phyloP scores from a whole-genome alignment of 2,888 invertebrate genomes.

The Polia nebulosa region DNA sequence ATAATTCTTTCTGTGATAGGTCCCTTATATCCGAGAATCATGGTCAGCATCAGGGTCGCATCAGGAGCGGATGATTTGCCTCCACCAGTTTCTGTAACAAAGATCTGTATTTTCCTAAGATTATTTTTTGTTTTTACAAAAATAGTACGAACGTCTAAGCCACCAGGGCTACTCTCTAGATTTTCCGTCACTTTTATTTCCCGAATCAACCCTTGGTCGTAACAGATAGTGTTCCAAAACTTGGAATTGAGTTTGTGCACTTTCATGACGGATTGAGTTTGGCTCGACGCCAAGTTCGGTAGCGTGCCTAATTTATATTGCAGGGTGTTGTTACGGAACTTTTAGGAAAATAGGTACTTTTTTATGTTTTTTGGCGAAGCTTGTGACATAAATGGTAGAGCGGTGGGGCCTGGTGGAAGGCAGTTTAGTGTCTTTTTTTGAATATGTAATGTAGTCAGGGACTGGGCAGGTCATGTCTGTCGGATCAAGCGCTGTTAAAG shows the following conservation, averaged over 20 bases:
- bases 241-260: slow-evolving; percentile 53
- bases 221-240: slow-evolving; percentile 32
- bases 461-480: no score
- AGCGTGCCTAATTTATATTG: slow-evolving; percentile 43
- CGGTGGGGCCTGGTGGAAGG: background rate
- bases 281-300: slow-evolving; percentile 36
- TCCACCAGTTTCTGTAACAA: no score
- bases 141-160: background rate
- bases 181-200: slow-evolving; percentile 9
- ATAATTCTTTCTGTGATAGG: no score
- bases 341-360: slow-evolving; percentile 16
- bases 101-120: no score
- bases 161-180: background rate
- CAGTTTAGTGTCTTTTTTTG: background rate
- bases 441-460: background rate
- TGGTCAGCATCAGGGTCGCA: no score
- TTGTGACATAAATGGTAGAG: background rate
- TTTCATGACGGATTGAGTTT: slow-evolving; percentile 50
- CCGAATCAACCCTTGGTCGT: background rate
- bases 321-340: slow-evolving; percentile 17
- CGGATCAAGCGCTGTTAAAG: no score
- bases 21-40: no score
- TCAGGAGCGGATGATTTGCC: no score
- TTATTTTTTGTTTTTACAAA: no score
- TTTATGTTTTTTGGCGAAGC: background rate